Percentiles rank a stretch among this genome's conserved stretches.
These are phyloP conservation scores for Drosophila ohnishii DNA, from an alignment of 1,140 invertebrate species.

Conservation along the genomic window DNA sequence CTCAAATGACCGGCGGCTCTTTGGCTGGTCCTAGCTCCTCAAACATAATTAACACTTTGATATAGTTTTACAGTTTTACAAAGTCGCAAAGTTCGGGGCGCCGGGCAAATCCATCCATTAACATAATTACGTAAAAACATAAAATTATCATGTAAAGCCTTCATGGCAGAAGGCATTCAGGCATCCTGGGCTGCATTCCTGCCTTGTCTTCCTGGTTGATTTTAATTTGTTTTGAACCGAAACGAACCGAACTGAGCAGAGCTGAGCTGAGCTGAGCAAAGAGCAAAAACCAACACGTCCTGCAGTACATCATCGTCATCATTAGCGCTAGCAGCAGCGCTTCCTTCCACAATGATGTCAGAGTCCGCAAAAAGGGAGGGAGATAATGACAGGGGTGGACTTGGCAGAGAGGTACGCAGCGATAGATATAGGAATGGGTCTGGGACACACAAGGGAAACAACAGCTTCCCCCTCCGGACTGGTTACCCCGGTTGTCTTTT, in stretches of 20 bases:
- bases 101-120: conserved; percentile 71
- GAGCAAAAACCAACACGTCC: conserved; percentile 76
- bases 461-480: conserved; percentile 32
- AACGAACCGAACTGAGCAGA: conserved; percentile 10
- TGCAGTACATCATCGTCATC: conserved; percentile 79
- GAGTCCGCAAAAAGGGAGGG: conserved; percentile 14
- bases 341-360: conserved; percentile 66
- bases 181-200: conserved; percentile 44
- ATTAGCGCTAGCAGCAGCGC: conserved; percentile 56
- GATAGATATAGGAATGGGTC: conserved; percentile 3
- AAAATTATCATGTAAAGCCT: conserved; percentile 74
- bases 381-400: conserved; percentile 11
- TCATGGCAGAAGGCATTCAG: conserved; percentile 28
- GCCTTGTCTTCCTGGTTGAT: conserved; percentile 58
- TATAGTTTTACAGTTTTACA: conserved; percentile 70
- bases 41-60: conserved; percentile 80
- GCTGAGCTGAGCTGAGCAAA: conserved; percentile 47
- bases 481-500: conserved; percentile 36
- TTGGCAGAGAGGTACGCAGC: neutral
- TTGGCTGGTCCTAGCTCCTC: conserved; percentile 8
- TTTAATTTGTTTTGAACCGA: conserved; percentile 77
- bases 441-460: conserved; percentile 2
- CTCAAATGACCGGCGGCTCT: conserved; percentile 21
- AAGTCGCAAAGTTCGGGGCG: conserved; percentile 54
- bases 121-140: conserved; percentile 78